Base-by-base conservation (phyloP, 1,140 invertebrate species). In the Rhopalosiphum padi region DNA sequence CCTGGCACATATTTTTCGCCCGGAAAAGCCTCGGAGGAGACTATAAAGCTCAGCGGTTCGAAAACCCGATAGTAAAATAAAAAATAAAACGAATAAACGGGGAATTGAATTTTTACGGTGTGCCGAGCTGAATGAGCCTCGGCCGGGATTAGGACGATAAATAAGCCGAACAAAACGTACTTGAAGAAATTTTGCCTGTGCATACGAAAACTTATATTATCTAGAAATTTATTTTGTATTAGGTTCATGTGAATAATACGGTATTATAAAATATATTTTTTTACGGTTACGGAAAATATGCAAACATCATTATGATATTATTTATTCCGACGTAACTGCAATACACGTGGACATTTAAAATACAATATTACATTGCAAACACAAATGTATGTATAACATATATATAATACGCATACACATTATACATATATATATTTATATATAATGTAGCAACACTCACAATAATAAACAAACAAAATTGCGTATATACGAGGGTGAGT, bases 71-170 rank as follows among this genome's bases (percentile, higher is more conserved):
- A 93, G 82, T 55, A 55, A 35, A 91, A 91, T 82, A 91, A 68
- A 83, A 83, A 83, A 91, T n/a, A 77, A 68, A 91, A 92, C 51
- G 83, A 93, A 83, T 53, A 93, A 93, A 93, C 46, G 46, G 91
- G 91, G 82, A 91, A 86, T 93, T 85, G 82, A 85, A 86, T 93
- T 93, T 93, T 93, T 93, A 93, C 91, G 91, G 91, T 85, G 82
- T 55, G 91, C 91, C 82, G 91, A 92, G 43, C 82, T 37, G 91
- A 93, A 86, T 55, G 91, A 93, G 91, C 43, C 77, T 83, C 90
- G 37, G n/a, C 9, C 8, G 77, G 82, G 91, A 93, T 93, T 93
- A 93, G 82, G 48, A 51, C 82, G 48, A 93, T 93, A 93, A 93
- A 93, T 93, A 93, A 93, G 91, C 82, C 15, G 46, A 55, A 51